Evolutionary conservation across 2,888 invertebrate species (phyloP), one percentile per base, ranked within the genome.

Genomic region (Zaprionus bogoriensis): DNA sequence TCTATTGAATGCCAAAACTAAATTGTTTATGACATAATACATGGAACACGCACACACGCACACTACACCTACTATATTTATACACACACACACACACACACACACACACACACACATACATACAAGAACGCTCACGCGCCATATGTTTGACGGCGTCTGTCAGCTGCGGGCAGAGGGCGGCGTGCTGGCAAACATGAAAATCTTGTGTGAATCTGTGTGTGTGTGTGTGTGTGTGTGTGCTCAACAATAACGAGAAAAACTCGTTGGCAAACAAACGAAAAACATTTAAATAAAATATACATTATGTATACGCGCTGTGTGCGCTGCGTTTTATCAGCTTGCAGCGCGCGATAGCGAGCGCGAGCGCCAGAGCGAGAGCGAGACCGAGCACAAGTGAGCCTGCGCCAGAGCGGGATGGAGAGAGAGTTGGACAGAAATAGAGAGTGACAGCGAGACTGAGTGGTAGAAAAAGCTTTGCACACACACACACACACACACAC

Each of bases 281-380:
- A 67, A 59, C 53, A 76, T 81, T 84, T 71, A 80, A 73, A 84
- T 77, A 67, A 64, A 67, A 62, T 67, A 66, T 44, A 69, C 45
- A 65, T 74, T 79, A 73, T 85, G 79, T 80, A 80, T 80, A 86
- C 86, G 86, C 73, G 66, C 64, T 59, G 83, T 82, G 60, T 65
- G 73, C 69, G 66, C 74, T 82, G 68, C 62, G 74, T 68, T 80
- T 83, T 80, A 83, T 77, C 81, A 77, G 64, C 64, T 60, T 59
- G 61, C 59, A 58, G 64, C 41, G 6, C 57, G 48, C 28, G 48
- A 39, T 45, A 47, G 57, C 4, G 23, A 28, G 23, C 36, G 54
- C 14, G 20, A 2, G 23, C 4, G 30, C 30, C 30, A n/a, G 25
- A 25, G 57, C 30, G 50, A 25, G 42, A 30, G 30, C 2, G 17